Evolutionary conservation across 2,888 invertebrate species (phyloP).

Genomic region (Apotomis betuletana): DNA sequence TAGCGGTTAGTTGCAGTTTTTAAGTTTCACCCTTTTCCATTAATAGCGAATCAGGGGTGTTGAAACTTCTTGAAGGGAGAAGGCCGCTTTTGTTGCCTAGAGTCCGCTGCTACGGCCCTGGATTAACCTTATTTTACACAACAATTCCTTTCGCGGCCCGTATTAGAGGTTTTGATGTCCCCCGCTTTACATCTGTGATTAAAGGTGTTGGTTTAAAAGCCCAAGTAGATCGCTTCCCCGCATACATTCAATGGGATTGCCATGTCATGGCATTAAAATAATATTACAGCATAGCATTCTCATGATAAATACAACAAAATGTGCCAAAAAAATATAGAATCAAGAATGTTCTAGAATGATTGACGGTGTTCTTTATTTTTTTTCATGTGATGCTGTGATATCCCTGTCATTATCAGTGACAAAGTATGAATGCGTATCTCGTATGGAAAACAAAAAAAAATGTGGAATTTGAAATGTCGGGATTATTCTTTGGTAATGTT

Average conservation of each 20-base stretch:
- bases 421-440: constrained; percentile 34
- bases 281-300: constrained; percentile 39
- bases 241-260: constrained; percentile 3
- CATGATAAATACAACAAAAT: constrained; percentile 53
- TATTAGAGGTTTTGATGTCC: too few relatives aligned
- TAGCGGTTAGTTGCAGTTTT: background rate
- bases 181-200: background rate
- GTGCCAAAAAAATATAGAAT: constrained; percentile 67
- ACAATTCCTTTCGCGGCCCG: too few relatives aligned
- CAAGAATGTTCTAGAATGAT: constrained; percentile 33
- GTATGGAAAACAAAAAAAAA: constrained; percentile 7
- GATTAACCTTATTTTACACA: too few relatives aligned
- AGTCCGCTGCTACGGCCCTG: too few relatives aligned
- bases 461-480: background rate
- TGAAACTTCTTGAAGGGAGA: too few relatives aligned
- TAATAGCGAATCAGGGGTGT: background rate
- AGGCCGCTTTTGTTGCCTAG: too few relatives aligned
- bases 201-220: background rate
- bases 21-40: background rate
- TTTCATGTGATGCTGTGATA: constrained; percentile 41
- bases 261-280: constrained; percentile 10
- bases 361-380: constrained; percentile 38
- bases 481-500: too few relatives aligned
- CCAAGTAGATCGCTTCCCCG: constrained; percentile 11
- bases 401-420: constrained; percentile 35